Conservation (phyloP, 2,888 invertebrate species). For the Rhorus exstirpatorius region DNA sequence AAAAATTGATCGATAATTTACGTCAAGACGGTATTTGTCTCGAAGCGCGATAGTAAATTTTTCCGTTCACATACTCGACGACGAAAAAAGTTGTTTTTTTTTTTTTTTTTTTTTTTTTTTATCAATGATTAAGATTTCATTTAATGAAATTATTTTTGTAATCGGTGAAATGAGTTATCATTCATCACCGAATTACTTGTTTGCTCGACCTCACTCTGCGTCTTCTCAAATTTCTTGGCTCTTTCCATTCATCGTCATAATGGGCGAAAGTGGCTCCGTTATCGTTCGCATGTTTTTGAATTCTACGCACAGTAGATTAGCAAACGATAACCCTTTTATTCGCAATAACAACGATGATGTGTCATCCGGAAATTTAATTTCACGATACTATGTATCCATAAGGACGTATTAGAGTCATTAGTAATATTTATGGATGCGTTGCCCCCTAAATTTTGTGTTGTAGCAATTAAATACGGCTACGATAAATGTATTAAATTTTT, state of each 20-base stretch:
- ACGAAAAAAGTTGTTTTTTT: too few species aligned
- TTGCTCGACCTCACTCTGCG: not conserved
- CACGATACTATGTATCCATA: not conserved
- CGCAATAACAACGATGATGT: conserved; percentile 8
- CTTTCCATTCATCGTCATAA: not conserved
- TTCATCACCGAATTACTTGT: not conserved
- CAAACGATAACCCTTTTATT: conserved; percentile 44
- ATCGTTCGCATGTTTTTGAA: conserved; percentile 36
- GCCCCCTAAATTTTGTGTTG: too few species aligned
- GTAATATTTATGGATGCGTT: too few species aligned
- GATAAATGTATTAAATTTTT: too few species aligned
- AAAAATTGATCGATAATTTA: too few species aligned
- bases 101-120: not conserved
- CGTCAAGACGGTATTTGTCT: too few species aligned
- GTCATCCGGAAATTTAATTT: conserved; percentile 28
- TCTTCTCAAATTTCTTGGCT: conserved; percentile 7
- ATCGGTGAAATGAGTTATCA: not conserved
- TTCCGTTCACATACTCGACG: too few species aligned
- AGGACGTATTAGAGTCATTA: too few species aligned
- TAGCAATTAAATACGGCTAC: too few species aligned
- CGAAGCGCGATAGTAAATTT: too few species aligned
- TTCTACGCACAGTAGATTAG: conserved; percentile 30
- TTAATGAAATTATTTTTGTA: not conserved
- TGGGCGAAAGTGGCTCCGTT: conserved; percentile 8
- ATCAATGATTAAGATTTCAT: not conserved